A percentile compares a stretch with the other conserved stretches of the same genome.
Conservation (phyloP, 2,797 vertebrate species). For the Silurus aristotelis region DNA sequence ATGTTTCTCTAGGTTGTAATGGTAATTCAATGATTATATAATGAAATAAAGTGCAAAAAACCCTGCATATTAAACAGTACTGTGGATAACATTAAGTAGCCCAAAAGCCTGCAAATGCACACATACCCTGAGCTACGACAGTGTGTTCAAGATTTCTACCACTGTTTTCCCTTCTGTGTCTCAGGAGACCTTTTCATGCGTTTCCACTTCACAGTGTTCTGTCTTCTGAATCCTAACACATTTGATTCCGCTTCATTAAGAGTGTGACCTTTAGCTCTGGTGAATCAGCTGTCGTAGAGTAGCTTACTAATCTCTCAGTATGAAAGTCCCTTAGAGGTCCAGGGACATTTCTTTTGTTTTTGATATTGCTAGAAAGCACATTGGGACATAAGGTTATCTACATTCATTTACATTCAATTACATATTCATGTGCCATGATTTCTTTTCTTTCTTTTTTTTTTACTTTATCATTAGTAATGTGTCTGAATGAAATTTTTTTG, state of each 20-base stretch:
- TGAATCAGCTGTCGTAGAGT: conserved; percentile 7
- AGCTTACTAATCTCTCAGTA: not conserved
- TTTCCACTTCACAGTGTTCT: conserved; percentile 14
- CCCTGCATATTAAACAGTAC: not conserved
- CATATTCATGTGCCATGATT: too few species aligned
- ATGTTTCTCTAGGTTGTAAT: not conserved
- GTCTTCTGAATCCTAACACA: not conserved
- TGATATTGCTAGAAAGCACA: not conserved
- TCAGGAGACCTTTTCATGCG: not conserved
- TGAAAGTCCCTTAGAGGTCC: not conserved
- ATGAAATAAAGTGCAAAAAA: not conserved
- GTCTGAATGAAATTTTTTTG: not conserved
- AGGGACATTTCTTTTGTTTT: not conserved
- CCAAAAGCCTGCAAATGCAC: not conserved
- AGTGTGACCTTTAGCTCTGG: conserved; percentile 21
- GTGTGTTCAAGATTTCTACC: not conserved
- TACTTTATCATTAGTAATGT: not conserved
- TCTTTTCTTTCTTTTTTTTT: not conserved
- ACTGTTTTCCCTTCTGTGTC: not conserved
- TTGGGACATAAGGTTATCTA: not conserved
- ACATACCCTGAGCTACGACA: not conserved
- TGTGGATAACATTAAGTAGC: not conserved
- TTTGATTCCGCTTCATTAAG: conserved; percentile 19
- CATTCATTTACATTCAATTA: too few species aligned
- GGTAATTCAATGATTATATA: not conserved